phyloP scores from a whole-genome alignment of 2,888 invertebrate species.

The Meloe dianella region DNA sequence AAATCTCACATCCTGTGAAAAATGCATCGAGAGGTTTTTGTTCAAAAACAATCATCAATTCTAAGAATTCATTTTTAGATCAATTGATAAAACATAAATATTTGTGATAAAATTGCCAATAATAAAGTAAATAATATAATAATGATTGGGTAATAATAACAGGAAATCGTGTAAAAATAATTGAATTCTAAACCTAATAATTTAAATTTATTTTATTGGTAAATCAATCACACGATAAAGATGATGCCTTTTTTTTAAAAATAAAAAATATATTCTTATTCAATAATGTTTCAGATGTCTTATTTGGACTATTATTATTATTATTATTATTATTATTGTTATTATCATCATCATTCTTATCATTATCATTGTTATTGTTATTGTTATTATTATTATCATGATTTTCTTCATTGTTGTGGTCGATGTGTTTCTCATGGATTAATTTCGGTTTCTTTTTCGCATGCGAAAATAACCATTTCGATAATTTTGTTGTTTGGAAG shows the following conservation, averaged over 20 bases:
- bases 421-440: not conserved
- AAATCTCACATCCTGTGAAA: not conserved
- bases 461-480: slow-evolving; percentile 57
- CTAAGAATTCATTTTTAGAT: not conserved
- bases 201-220: not conserved
- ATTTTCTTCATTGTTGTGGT: not conserved
- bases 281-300: slow-evolving; percentile 8
- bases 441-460: slow-evolving; percentile 14
- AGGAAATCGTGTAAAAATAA: not conserved
- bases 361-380: not conserved
- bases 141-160: not conserved
- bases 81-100: not conserved
- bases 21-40: not conserved
- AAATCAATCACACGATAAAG: not conserved
- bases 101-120: not conserved
- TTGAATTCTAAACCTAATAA: not conserved
- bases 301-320: slow-evolving; percentile 9
- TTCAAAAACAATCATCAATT: no score
- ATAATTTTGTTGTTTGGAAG: slow-evolving; percentile 64
- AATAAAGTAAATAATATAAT: not conserved
- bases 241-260: slow-evolving; percentile 32
- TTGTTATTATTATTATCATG: not conserved
- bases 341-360: no score
- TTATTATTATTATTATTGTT: not conserved
- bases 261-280: slow-evolving; percentile 38